Evolutionary conservation across 2,888 invertebrate genomes (phyloP).

Genomic region (Micropterix aruncella): DNA sequence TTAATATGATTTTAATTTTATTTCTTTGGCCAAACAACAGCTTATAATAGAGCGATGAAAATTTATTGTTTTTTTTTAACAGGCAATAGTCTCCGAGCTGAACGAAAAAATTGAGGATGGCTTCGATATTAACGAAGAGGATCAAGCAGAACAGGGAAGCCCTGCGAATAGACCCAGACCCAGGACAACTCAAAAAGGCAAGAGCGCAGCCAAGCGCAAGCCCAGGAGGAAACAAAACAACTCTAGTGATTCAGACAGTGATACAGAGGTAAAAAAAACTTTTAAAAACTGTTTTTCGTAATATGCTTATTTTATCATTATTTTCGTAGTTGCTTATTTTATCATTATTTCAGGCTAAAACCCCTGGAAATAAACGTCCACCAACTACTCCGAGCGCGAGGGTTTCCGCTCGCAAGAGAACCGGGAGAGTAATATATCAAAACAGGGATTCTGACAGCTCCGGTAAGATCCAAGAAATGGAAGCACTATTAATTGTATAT

Average conservation of each 20-base stretch:
- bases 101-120: conserved; percentile 53
- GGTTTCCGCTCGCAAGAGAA: not conserved
- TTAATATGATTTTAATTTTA: no score
- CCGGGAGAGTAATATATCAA: conserved; percentile 3
- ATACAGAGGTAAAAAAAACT: no score
- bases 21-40: no score
- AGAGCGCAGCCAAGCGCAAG: conserved; percentile 12
- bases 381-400: not conserved
- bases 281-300: no score
- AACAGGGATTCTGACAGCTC: conserved; percentile 5
- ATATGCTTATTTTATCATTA: no score
- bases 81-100: conserved; percentile 49
- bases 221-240: conserved; percentile 21
- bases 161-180: conserved; percentile 9
- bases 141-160: conserved; percentile 13
- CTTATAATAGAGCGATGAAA: no score
- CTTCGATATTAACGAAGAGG: conserved; percentile 33
- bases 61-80: conserved; percentile 11
- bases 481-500: no score
- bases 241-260: conserved; percentile 7
- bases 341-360: not conserved
- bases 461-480: no score
- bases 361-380: no score
- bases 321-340: no score
- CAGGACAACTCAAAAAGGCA: conserved; percentile 7